Evolutionary conservation across 2,888 invertebrate genomes (phyloP).

Genomic region (Rhamnusium bicolor): DNA sequence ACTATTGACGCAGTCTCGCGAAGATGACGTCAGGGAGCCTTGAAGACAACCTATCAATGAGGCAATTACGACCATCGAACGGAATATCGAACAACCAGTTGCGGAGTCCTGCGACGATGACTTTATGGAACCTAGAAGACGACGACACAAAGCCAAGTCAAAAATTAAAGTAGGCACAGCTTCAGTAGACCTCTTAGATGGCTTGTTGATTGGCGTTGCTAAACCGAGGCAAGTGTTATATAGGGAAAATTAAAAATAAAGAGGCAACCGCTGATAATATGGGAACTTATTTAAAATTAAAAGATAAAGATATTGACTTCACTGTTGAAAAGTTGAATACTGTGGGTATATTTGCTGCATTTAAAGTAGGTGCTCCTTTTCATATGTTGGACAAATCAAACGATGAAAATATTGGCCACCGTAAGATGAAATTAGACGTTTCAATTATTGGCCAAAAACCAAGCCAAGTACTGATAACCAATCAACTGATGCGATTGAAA

Average conservation of each 20-base stretch:
- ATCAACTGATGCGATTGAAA: too few relatives aligned
- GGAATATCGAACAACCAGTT: too few relatives aligned
- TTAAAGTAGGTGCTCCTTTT: conserved; percentile 10
- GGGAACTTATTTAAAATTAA: too few relatives aligned
- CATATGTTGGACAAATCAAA: conserved; percentile 1
- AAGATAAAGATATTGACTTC: not conserved
- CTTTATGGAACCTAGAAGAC: too few relatives aligned
- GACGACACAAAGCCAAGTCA: too few relatives aligned
- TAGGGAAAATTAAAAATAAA: conserved; percentile 1
- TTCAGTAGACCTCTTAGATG: not conserved
- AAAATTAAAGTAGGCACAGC: not conserved
- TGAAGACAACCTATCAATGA: too few relatives aligned
- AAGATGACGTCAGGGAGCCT: too few relatives aligned
- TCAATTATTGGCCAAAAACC: conserved; percentile 3
- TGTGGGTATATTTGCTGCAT: not conserved
- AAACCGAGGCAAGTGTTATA: conserved; percentile 3
- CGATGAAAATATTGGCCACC: conserved; percentile 6
- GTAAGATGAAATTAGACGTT: conserved; percentile 1
- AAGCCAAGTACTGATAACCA: too few relatives aligned
- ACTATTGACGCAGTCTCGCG: too few relatives aligned
- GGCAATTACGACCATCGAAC: too few relatives aligned
- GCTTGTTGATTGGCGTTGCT: not conserved
- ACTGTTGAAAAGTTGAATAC: conserved; percentile 4
- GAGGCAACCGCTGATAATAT: not conserved
- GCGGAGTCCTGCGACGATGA: too few relatives aligned